Base-by-base conservation (phyloP, 2,888 invertebrate species). In the Sesamia inferens region DNA sequence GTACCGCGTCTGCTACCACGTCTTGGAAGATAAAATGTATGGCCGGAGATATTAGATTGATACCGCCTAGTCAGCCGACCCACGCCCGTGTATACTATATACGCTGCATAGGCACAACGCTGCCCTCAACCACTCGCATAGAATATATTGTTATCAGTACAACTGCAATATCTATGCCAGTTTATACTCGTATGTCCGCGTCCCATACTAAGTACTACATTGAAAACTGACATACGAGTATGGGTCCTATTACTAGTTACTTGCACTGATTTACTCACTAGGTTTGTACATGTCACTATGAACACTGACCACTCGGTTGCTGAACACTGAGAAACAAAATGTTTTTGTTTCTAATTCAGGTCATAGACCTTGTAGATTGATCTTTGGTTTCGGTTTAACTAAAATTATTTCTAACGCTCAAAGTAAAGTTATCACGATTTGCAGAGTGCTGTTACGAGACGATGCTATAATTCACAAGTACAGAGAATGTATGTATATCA, bases 31-130 rank as follows among this genome's bases (percentile, higher is more conserved):
- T 84, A 80, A 84, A 85, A 87, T 83, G 80, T 88, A 87, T 82
- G 76, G 82, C 78, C 74, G 81, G 82, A 84, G 83, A 86, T 83
- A 76, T 85, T 75, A 88, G 88, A 90, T 90, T 87, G 88, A 90
- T 88, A 88, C 79, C 72, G 83, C 81, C 68, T 72, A 77, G 82
- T 78, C 78, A 83, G 83, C 79, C 78, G 83, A 82, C 85, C 85
- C 71, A 71, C 64, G 68, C 54, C 75, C 77, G 72, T 78, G 76
- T 85, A 82, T 76, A 80, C 80, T 82, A 76, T 69, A 84, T 70
- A 78, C 74, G 80, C 72, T 78, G 76, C 75, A 82, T 76, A 77
- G 74, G 66, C 75, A 82, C 82, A 80, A 82, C 74, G 76, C 78
- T 64, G 64, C 68, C 74, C 63, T 62, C 64, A 51, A 76, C 74